These are phyloP conservation scores for Drosophila nasuta DNA, from an alignment of 1,140 invertebrate species.

Conservation along the genomic window DNA sequence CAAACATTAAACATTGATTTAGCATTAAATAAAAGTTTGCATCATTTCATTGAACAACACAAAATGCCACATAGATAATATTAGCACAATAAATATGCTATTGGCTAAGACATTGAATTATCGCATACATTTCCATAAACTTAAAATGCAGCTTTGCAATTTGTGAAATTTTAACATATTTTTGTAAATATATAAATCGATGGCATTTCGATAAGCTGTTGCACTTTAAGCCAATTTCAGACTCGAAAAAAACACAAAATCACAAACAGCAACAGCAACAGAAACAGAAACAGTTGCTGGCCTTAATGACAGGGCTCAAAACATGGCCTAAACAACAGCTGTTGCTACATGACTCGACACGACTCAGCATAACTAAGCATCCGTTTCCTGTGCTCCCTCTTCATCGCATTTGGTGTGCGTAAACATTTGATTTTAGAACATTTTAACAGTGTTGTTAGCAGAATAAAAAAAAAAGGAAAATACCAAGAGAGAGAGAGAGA, in stretches of 20 bases:
- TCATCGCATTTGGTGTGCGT: conserved; percentile 23
- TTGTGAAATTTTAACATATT: too few species aligned
- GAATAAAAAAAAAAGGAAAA: not conserved
- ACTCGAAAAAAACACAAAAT: too few species aligned
- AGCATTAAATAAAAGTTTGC: too few species aligned
- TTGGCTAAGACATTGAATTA: too few species aligned
- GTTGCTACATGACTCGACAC: conserved; percentile 75
- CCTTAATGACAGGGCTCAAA: conserved; percentile 48
- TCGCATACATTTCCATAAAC: too few species aligned
- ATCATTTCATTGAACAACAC: too few species aligned
- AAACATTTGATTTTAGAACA: conserved; percentile 76
- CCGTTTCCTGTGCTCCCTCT: conserved; percentile 20
- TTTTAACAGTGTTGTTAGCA: conserved; percentile 41
- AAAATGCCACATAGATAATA: too few species aligned
- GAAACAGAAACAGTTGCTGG: not conserved
- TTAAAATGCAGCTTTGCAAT: too few species aligned
- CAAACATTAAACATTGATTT: too few species aligned
- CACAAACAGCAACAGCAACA: too few species aligned
- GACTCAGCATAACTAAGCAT: conserved; percentile 49
- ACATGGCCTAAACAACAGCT: conserved; percentile 73
- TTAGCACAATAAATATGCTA: too few species aligned
- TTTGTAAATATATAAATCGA: not conserved
- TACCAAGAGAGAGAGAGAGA: too few species aligned
- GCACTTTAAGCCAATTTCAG: conserved; percentile 39
- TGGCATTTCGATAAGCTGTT: not conserved